phyloP scores from a whole-genome alignment of 35 echinoderm and acorn worm genomes.

The Apostichopus californicus region DNA sequence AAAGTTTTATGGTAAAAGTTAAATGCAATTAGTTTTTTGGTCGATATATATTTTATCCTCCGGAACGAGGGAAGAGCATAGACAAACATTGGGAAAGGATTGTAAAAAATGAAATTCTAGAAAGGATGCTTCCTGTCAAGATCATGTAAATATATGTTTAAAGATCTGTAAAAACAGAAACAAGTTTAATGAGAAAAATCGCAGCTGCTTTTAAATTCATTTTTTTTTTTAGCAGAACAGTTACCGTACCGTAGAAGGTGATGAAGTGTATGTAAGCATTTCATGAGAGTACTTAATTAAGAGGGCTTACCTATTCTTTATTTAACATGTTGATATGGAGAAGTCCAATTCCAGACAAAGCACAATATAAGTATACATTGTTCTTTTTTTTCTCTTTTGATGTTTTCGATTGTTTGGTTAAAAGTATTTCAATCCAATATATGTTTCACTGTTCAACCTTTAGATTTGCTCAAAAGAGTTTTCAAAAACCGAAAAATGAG shows the following conservation, averaged over 20 bases:
- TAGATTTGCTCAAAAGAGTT: no score
- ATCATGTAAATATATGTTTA: constrained; percentile 8
- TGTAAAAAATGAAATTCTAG: not conserved
- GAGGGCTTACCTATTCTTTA: not conserved
- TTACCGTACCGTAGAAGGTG: no score
- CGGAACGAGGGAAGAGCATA: not conserved
- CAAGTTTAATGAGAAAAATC: not conserved
- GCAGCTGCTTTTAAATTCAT: constrained; percentile 17
- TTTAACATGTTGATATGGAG: not conserved
- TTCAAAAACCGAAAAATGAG: no score
- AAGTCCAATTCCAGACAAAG: not conserved
- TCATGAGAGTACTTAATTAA: not conserved
- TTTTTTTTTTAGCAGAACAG: not conserved
- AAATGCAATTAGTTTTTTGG: not conserved
- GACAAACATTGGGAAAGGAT: not conserved
- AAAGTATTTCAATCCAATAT: no score
- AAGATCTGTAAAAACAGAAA: not conserved
- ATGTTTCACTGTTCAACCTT: no score
- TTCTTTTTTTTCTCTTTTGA: no score
- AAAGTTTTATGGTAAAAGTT: not conserved
- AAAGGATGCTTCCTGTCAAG: not conserved
- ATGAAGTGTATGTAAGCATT: not conserved
- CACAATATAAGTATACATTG: not conserved
- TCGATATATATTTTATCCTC: not conserved
- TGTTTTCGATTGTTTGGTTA: no score